Evolutionary conservation across 2,888 invertebrate species (phyloP), one percentile per base, ranked within the genome.

Genomic region (Ichneumon xanthorius): DNA sequence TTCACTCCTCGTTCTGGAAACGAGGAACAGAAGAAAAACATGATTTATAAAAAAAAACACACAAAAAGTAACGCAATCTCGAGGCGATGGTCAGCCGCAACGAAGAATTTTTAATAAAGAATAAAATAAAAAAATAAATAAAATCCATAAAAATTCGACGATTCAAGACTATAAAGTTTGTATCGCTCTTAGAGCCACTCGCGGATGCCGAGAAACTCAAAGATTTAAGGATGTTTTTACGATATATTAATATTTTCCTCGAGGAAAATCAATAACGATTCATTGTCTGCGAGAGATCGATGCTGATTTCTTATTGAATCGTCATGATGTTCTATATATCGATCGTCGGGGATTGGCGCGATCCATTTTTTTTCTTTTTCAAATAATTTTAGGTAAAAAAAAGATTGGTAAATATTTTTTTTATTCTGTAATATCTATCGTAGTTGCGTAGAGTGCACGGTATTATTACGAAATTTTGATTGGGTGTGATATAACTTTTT

Each of bases 1-100:
- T 80, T 70, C 78, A 50, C 26, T 65, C 78, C 81, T 82, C 81
- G 78, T 82, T 85, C 81, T 78, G 81, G 81, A 48, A 85, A 78
- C 85, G 78, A 81, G 75, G 75, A 68, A 37, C 33, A 33, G n/a
- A 33, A n/a, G n/a, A 72, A 72, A 67, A 50, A 77, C 72, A 33
- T 53, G 67, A 73, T 40, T 76, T 67, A 30, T 9, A 71, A 40
- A 16, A 61, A 65, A 19, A 40, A 40, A n/a, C n/a, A n/a, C 50
- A 26, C 14, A 37, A 37, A 33, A 37, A n/a, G 65, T 40, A 37
- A 67, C 40, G 37, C 37, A 67, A 48, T 30, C 37, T 67, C 67
- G 53, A 77, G 40, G 7, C 33, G 50, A 76, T 68, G 58, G 50
- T 75, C 71, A 65, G 33, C 45, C 48, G 19, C 48, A 85, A 82